Percentiles rank a stretch among this genome's conserved stretches.
Conservation (phyloP, 2,113 vertebrate species). For the Antennarius striatus region DNA sequence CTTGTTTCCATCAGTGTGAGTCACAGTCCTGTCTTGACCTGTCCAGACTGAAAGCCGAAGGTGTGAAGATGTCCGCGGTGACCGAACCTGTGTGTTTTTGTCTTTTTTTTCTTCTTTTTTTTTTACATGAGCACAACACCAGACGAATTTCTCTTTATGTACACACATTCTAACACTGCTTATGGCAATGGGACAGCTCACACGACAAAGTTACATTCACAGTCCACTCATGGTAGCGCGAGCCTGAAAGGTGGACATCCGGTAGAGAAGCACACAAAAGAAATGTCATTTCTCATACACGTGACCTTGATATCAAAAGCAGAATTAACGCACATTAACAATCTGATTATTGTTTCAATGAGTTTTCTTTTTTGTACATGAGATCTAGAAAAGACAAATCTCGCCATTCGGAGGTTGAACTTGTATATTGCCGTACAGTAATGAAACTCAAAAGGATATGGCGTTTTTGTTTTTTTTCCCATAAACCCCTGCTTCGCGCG, state of each 20-base stretch:
- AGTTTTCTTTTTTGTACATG: conserved; percentile 49
- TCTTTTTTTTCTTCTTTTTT: conserved; percentile 25
- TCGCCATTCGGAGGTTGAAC: conserved; percentile 40
- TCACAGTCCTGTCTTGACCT: conserved; percentile 45
- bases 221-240: conserved; percentile 69
- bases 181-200: conserved; percentile 78
- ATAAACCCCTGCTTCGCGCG: conserved; percentile 51
- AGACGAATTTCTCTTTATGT: conserved; percentile 79
- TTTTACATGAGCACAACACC: conserved; percentile 77
- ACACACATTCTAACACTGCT: conserved; percentile 86
- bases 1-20: conserved; percentile 88
- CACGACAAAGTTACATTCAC: conserved; percentile 82
- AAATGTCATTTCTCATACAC: conserved; percentile 57
- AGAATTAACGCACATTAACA: conserved; percentile 52
- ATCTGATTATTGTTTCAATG: conserved; percentile 44
- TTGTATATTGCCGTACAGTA: conserved; percentile 68
- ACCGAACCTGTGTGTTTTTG: conserved; percentile 73
- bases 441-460: conserved; percentile 68
- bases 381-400: conserved; percentile 59
- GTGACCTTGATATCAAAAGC: conserved; percentile 65
- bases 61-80: conserved; percentile 72
- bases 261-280: conserved; percentile 62
- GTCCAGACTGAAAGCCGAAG: conserved; percentile 76
- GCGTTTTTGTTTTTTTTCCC: conserved; percentile 66
- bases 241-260: conserved; percentile 67